Percentiles rank a stretch among this genome's conserved stretches.
Conservation (phyloP, 2,113 vertebrate species). For the Catharus fuscescens region DNA sequence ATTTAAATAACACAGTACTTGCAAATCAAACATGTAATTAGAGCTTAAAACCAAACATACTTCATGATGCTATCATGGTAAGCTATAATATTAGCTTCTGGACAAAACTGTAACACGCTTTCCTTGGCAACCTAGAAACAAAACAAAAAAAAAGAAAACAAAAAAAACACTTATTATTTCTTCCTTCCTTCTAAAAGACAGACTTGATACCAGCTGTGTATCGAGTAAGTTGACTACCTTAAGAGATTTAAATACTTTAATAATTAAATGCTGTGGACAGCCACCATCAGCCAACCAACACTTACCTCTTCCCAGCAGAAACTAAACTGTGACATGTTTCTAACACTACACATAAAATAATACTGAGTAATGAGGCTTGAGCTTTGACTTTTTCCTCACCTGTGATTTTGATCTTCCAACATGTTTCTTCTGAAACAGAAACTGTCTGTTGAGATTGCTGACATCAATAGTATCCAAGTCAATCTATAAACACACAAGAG, state of each 20-base stretch:
- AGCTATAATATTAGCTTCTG: conserved; percentile 91
- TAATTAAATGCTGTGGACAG: background rate
- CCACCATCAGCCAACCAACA: background rate
- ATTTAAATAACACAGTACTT: conserved; percentile 23
- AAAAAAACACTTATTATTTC: conserved; percentile 27
- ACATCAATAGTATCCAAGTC: conserved; percentile 99
- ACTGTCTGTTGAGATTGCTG: conserved; percentile 98
- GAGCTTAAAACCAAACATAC: conserved; percentile 77
- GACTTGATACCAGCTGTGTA: background rate
- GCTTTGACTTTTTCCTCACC: conserved; percentile 71
- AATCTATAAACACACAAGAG: conserved; percentile 81
- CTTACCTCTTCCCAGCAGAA: background rate
- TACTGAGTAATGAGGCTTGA: background rate
- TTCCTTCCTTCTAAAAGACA: conserved; percentile 38
- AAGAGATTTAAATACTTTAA: background rate
- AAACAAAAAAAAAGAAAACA: conserved; percentile 28
- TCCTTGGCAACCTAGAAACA: conserved; percentile 94
- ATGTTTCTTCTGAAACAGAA: conserved; percentile 99
- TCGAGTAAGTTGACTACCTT: background rate
- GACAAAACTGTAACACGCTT: conserved; percentile 93
- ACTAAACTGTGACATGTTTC: background rate
- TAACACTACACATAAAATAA: background rate
- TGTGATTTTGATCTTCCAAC: conserved; percentile 98
- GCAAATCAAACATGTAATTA: conserved; percentile 34
- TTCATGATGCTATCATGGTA: conserved; percentile 99